Percentiles rank a stretch among this genome's conserved stretches.
Evolutionary conservation across 1,140 invertebrate genomes (phyloP).

Genomic region (Pararge aegeria): DNA sequence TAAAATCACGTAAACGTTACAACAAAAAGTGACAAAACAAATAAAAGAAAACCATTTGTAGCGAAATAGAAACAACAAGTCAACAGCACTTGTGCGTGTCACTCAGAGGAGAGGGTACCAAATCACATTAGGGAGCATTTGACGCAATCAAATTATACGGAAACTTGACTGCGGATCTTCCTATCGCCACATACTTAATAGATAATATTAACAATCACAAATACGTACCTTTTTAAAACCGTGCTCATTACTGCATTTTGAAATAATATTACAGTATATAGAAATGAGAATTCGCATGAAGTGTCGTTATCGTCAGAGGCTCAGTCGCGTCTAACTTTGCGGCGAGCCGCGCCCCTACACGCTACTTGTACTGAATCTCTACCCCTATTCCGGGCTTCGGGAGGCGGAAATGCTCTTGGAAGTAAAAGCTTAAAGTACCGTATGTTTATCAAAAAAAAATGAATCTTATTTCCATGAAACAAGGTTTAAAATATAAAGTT

Average conservation of each 20-base stretch:
- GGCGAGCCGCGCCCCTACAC: constrained; percentile 79
- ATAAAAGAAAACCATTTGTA: constrained; percentile 44
- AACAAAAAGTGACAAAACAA: constrained; percentile 25
- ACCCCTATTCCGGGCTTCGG: constrained; percentile 77
- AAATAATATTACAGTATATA: constrained; percentile 19
- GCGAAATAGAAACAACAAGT: constrained; percentile 70
- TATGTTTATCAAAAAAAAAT: constrained; percentile 16
- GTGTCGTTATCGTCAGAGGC: constrained; percentile 69
- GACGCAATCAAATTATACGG: constrained; percentile 58
- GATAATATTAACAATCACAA: constrained; percentile 5
- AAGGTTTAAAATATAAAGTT: constrained; percentile 34
- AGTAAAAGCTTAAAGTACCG: constrained; percentile 39
- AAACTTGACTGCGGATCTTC: constrained; percentile 31
- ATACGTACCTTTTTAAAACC: constrained; percentile 42
- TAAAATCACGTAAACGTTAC: constrained; percentile 18
- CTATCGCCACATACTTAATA: constrained; percentile 6
- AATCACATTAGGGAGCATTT: constrained; percentile 57
- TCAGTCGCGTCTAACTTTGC: constrained; percentile 77
- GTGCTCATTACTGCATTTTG: constrained; percentile 23
- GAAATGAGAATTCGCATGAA: constrained; percentile 47
- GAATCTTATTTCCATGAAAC: constrained; percentile 20
- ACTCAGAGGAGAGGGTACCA: constrained; percentile 48
- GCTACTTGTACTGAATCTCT: constrained; percentile 79
- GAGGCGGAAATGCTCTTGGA: constrained; percentile 44
- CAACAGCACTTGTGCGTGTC: constrained; percentile 67